These are phyloP conservation scores for Synanthedon myopaeformis DNA, from an alignment of 2,888 invertebrate genomes.

Conservation along the genomic window DNA sequence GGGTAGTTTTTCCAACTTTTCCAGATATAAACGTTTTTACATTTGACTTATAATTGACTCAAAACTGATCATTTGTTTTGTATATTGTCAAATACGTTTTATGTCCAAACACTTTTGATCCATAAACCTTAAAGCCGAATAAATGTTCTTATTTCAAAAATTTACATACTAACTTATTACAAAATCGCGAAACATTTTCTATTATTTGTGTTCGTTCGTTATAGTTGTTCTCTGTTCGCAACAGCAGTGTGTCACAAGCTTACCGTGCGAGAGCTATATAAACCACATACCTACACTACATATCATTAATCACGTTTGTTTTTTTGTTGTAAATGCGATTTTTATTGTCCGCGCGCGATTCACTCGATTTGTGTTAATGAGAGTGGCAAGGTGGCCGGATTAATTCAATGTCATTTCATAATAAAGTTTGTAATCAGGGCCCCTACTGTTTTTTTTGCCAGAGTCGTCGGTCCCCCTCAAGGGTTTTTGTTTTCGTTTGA, in stretches of 20 bases:
- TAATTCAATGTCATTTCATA: slow-evolving; percentile 57
- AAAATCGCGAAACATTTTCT: too few relatives aligned
- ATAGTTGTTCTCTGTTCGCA: too few relatives aligned
- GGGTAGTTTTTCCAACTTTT: too few relatives aligned
- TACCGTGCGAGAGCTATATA: slow-evolving; percentile 7
- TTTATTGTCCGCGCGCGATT: slow-evolving; percentile 50
- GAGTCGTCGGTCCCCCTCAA: slow-evolving; percentile 5
- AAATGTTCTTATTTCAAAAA: too few relatives aligned
- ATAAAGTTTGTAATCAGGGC: slow-evolving; percentile 33
- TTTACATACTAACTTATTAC: too few relatives aligned
- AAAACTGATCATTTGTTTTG: too few relatives aligned
- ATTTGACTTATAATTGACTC: too few relatives aligned
- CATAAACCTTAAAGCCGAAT: too few relatives aligned
- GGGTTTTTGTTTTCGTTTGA: slow-evolving; percentile 16
- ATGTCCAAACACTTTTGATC: too few relatives aligned
- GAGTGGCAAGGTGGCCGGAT: slow-evolving; percentile 55
- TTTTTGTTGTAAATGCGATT: slow-evolving; percentile 58
- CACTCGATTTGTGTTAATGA: slow-evolving; percentile 58
- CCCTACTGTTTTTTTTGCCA: slow-evolving; percentile 20
- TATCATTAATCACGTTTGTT: slow-evolving; percentile 57
- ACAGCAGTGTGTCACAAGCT: slow-evolving; percentile 9
- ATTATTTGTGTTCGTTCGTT: too few relatives aligned
- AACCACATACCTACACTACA: slow-evolving; percentile 12
- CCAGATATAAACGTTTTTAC: too few relatives aligned
- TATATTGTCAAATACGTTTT: too few relatives aligned